Evolutionary conservation across 2,888 invertebrate genomes (phyloP).

Genomic region (Dysmachus trigonus): DNA sequence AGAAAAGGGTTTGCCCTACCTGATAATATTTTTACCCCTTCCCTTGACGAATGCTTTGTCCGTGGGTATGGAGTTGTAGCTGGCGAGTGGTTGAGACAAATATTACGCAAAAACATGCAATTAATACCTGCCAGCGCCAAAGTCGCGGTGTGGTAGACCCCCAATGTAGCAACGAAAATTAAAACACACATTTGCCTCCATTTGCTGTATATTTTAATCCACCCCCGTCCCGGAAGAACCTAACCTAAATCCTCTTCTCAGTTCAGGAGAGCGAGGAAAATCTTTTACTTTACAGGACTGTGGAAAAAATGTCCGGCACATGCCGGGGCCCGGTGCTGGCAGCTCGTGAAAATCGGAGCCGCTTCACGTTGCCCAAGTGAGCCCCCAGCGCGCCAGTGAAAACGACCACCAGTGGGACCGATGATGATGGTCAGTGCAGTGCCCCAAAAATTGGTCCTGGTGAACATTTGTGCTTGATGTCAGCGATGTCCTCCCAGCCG

Average conservation of each 20-base stretch:
- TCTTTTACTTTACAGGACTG: background rate
- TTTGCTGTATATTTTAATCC: background rate
- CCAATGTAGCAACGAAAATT: background rate
- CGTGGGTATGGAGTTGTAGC: background rate
- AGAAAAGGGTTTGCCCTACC: background rate
- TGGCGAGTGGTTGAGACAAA: background rate
- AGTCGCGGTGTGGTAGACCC: background rate
- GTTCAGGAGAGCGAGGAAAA: background rate
- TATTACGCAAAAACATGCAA: constrained; percentile 3
- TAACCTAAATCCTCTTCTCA: background rate
- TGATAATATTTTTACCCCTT: background rate
- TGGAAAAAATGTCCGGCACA: background rate
- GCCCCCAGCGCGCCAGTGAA: background rate
- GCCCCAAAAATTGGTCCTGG: background rate
- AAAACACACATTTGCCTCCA: background rate
- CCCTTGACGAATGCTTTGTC: background rate
- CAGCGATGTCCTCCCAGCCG: background rate
- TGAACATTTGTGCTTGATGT: background rate
- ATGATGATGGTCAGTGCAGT: constrained; percentile 28
- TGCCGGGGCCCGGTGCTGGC: background rate
- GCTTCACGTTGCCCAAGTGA: background rate
- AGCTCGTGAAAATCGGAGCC: background rate
- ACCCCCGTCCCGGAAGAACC: background rate
- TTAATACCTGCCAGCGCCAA: background rate
- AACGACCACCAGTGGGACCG: background rate